Conservation (phyloP, 2,888 invertebrate species). For the Temnothorax unifasciatus region DNA sequence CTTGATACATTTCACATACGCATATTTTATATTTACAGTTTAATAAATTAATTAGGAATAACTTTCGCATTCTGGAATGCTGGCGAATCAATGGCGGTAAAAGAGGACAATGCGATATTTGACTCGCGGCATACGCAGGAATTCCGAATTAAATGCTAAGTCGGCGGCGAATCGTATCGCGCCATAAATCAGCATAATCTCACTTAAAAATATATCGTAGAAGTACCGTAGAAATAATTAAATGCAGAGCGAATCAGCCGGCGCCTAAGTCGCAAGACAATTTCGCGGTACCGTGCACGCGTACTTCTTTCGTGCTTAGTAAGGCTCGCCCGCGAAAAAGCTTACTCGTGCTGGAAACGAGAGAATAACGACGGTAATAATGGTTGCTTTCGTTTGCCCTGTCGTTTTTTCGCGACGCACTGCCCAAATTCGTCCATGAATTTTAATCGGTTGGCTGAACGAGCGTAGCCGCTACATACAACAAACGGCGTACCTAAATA, state of each 20-base stretch:
- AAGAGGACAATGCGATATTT: background rate
- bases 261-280: conserved; percentile 53
- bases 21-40: background rate
- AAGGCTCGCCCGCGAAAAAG: conserved; percentile 14
- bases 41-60: background rate
- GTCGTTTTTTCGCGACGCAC: conserved; percentile 23
- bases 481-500: conserved; percentile 47
- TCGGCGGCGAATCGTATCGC: conserved; percentile 3
- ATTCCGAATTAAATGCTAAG: conserved; percentile 38
- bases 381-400: background rate
- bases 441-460: conserved; percentile 64
- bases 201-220: conserved; percentile 33
- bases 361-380: conserved; percentile 47
- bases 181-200: conserved; percentile 50
- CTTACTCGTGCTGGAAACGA: background rate
- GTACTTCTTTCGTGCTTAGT: background rate
- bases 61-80: background rate
- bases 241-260: conserved; percentile 47
- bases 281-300: conserved; percentile 39
- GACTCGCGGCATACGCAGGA: background rate
- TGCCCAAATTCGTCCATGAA: conserved; percentile 58
- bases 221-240: conserved; percentile 38
- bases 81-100: background rate
- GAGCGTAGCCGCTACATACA: conserved; percentile 36
- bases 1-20: background rate